Percentiles rank a stretch among this genome's conserved stretches.
Evolutionary conservation across 2,113 vertebrate species (phyloP).

Genomic region (Ammodramus savannarum): DNA sequence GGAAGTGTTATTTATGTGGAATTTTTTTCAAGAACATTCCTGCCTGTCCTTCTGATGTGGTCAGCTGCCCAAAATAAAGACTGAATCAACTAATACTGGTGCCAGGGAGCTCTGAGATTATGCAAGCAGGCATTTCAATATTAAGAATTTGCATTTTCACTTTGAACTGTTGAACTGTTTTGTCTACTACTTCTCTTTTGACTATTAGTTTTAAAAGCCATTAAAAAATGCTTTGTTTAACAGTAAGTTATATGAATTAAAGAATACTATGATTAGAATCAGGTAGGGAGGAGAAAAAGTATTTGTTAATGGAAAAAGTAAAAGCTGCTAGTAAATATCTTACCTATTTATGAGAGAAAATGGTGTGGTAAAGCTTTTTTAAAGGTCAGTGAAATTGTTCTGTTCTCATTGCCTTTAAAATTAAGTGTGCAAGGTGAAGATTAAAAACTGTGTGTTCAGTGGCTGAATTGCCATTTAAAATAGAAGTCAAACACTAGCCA

Average conservation of each 20-base stretch:
- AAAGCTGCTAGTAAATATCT: conserved; percentile 38
- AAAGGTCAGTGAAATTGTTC: conserved; percentile 37
- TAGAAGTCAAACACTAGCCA: not conserved
- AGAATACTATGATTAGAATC: not conserved
- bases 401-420: not conserved
- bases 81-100: not conserved
- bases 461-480: not conserved
- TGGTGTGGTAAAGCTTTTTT: not conserved
- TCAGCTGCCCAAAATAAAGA: not conserved
- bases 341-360: conserved; percentile 2
- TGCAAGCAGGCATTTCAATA: not conserved
- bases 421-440: not conserved
- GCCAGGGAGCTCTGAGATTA: not conserved
- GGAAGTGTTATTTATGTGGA: not conserved
- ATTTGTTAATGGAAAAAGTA: conserved; percentile 3
- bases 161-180: not conserved
- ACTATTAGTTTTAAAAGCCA: not conserved
- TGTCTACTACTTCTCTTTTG: not conserved
- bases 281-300: not conserved
- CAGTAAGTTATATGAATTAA: not conserved
- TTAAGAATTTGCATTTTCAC: not conserved
- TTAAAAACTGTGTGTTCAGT: not conserved
- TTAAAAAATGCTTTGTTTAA: not conserved
- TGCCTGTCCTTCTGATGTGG: not conserved
- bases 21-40: not conserved